Evolutionary conservation across 2,113 vertebrate species (phyloP), one percentile per base, ranked within the genome.

Genomic region (Notothenia coriiceps): DNA sequence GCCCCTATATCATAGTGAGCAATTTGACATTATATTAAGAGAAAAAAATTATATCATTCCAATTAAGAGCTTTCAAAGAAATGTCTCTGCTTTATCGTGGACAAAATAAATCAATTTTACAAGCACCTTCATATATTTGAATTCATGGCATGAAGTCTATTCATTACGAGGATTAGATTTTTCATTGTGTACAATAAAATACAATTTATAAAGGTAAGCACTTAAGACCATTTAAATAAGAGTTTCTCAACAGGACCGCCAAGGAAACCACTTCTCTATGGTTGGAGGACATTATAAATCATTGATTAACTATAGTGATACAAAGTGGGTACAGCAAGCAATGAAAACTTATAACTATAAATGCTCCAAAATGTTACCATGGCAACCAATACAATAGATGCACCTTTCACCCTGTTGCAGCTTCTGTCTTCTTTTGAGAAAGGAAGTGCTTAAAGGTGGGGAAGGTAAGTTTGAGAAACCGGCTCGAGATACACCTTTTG

Each of bases 111-210:
- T 57, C 3, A 15, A 13, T 65, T 86, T 56, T 46, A 67, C 7
- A 15, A 54, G 51, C 51, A 68, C 22, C 54, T 71, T 22, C 10
- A 1, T 74, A 22, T 44, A 66, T 74, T 78, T 56, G 1, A 52
- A 44, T 65, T 63, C 1, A 6, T 17, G 44, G 18, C 15, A 14
- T 20, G 7, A 25, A 17, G 18, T 52, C 33, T 35, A 4, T 68
- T 79, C 11, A 62, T 71, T 46, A 13, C 56, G 12, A 74, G 49
- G 69, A 80, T 78, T 80, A 4, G 22, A 2, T 70, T 47, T 69
- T 84, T 77, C 9, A 74, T 35, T 40, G 64, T 66, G 57, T 4
- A 17, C 35, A 60, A 49, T 47, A 74, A 83, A 14, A 7, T 13
- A 70, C 17, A 14, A 70, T 25, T 11, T 9, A 22, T 66, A 55